Conservation (phyloP, 2,797 vertebrate genomes). For the Onychomys arenicola region DNA sequence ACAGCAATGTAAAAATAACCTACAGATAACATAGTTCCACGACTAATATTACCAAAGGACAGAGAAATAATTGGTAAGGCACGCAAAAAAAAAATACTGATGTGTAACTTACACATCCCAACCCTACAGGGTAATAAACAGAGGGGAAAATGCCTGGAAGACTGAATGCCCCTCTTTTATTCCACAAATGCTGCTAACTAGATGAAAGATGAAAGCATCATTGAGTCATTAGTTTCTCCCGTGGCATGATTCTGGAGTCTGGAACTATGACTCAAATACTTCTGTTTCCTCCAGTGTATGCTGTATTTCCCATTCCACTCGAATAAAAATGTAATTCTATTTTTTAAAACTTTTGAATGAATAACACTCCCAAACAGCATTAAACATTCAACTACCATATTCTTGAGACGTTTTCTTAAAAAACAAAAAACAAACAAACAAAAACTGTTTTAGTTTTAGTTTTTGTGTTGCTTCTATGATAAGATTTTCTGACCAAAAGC, state of each 20-base stretch:
- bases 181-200: background rate
- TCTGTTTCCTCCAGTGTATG: background rate
- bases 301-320: background rate
- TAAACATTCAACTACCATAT: background rate
- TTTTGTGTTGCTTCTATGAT: background rate
- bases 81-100: constrained; percentile 67
- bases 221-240: background rate
- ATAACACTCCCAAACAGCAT: background rate
- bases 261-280: background rate
- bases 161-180: background rate
- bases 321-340: background rate
- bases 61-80: constrained; percentile 48
- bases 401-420: background rate
- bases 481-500: background rate
- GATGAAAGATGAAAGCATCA: background rate
- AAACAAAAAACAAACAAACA: no score
- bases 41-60: constrained; percentile 26
- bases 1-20: background rate
- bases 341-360: background rate
- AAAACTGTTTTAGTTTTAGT: background rate
- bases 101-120: constrained; percentile 72
- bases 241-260: background rate
- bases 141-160: constrained; percentile 11
- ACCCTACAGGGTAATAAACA: constrained; percentile 55
- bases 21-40: background rate